Evolutionary conservation across 2,888 invertebrate species (phyloP).

Genomic region (Bugula neritina): DNA sequence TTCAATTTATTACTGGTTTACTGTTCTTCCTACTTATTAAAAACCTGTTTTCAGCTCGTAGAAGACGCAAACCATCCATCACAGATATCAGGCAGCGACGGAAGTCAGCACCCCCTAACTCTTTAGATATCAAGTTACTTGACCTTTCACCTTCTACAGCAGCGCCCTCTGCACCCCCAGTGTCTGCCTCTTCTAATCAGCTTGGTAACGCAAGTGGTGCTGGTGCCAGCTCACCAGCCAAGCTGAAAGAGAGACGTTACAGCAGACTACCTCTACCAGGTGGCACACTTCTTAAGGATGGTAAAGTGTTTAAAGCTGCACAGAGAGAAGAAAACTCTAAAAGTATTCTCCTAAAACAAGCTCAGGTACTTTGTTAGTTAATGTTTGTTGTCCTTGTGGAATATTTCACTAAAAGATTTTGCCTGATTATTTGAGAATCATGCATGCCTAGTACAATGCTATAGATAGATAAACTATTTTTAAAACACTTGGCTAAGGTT

Average conservation of each 20-base stretch:
- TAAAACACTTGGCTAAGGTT: too few relatives aligned
- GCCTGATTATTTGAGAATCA: too few relatives aligned
- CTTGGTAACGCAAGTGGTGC: neutral
- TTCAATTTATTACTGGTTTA: neutral
- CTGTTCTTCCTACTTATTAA: too few relatives aligned
- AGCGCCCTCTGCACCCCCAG: neutral
- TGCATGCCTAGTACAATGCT: too few relatives aligned
- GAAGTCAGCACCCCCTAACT: slow-evolving; percentile 9
- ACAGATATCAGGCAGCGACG: slow-evolving; percentile 2
- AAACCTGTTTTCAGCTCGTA: neutral
- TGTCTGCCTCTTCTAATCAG: neutral
- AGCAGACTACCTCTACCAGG: neutral
- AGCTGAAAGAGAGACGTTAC: slow-evolving; percentile 6
- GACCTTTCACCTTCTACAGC: neutral
- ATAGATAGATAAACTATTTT: too few relatives aligned
- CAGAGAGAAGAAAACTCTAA: neutral
- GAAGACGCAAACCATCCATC: neutral
- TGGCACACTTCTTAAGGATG: neutral
- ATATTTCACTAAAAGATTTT: too few relatives aligned
- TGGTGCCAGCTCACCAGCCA: neutral
- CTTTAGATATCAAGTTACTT: neutral
- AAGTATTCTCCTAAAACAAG: slow-evolving; percentile 10
- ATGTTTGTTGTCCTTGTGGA: too few relatives aligned
- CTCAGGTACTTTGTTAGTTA: slow-evolving; percentile 22
- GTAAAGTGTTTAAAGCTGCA: slow-evolving; percentile 12